Conservation (phyloP, 2,113 vertebrate genomes). For the Labrus mixtus region DNA sequence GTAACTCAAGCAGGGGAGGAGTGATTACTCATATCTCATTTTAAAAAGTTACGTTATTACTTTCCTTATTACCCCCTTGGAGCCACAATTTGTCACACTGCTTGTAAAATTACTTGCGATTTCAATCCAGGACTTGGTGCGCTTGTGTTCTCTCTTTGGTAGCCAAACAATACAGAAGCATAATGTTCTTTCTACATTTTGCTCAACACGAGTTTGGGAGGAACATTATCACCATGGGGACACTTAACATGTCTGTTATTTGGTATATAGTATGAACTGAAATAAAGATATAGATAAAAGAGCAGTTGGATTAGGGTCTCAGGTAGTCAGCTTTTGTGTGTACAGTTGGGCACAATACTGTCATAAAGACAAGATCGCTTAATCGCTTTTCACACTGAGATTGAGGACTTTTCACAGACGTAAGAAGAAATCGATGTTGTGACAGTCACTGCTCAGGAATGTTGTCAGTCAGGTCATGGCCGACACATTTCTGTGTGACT, state of each 20-base stretch:
- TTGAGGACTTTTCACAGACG: too few species aligned
- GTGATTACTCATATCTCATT: slow-evolving; percentile 40
- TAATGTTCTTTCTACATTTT: too few species aligned
- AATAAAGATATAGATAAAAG: background rate
- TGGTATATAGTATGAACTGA: too few species aligned
- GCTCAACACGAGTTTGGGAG: background rate
- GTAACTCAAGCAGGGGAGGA: slow-evolving; percentile 7
- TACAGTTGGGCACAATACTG: too few species aligned
- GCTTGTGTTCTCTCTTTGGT: background rate
- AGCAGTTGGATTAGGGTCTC: background rate
- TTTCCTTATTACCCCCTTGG: slow-evolving; percentile 36
- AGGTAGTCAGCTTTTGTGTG: too few species aligned
- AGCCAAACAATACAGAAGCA: background rate
- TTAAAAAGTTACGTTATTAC: slow-evolving; percentile 35
- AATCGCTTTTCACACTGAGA: too few species aligned
- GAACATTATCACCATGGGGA: background rate
- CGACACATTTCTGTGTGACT: background rate
- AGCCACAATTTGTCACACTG: slow-evolving; percentile 23
- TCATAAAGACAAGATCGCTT: too few species aligned
- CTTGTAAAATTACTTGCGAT: slow-evolving; percentile 28
- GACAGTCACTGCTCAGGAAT: too few species aligned
- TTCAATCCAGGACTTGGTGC: slow-evolving; percentile 8
- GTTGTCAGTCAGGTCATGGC: background rate
- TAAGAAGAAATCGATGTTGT: background rate
- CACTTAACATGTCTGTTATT: background rate